Conservation (phyloP, 2,888 invertebrate genomes). For the Marasmarcha lunaedactyla region DNA sequence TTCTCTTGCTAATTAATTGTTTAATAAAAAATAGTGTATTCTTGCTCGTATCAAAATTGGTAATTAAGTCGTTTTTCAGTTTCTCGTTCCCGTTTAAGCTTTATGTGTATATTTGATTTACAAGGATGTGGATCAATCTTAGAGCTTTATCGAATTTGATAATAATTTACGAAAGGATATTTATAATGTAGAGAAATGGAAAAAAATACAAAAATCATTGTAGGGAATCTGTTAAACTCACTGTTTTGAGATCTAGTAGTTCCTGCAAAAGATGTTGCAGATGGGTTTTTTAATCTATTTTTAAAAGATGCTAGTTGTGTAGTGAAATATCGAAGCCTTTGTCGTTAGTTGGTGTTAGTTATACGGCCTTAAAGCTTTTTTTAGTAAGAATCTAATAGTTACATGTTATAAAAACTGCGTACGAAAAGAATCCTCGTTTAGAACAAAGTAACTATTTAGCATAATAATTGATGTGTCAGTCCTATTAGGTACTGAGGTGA, state of each 20-base stretch:
- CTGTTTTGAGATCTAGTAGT: slow-evolving; percentile 45
- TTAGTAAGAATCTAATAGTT: slow-evolving; percentile 50
- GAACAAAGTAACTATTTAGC: slow-evolving; percentile 46
- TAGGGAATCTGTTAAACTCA: slow-evolving; percentile 35
- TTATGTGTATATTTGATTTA: slow-evolving; percentile 24
- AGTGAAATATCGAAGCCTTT: slow-evolving; percentile 26
- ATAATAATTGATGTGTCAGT: slow-evolving; percentile 43
- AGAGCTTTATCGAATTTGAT: slow-evolving; percentile 71
- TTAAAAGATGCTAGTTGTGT: slow-evolving; percentile 60
- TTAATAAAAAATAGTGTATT: no score
- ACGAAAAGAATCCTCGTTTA: slow-evolving; percentile 43
- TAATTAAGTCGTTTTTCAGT: not conserved
- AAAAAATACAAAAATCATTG: slow-evolving; percentile 28
- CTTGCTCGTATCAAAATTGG: no score
- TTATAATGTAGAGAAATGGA: slow-evolving; percentile 30
- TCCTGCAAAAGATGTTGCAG: slow-evolving; percentile 46
- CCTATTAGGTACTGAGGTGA: slow-evolving; percentile 24
- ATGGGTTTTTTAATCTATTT: slow-evolving; percentile 54
- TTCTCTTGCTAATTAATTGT: slow-evolving; percentile 19
- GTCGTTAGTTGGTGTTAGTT: slow-evolving; percentile 38
- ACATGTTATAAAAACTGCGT: slow-evolving; percentile 35
- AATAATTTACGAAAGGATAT: slow-evolving; percentile 65
- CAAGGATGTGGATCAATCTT: slow-evolving; percentile 66
- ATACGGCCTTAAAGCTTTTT: slow-evolving; percentile 48
- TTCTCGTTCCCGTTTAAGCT: not conserved